Evolutionary conservation across 2,113 vertebrate genomes (phyloP).

Genomic region (Pithys albifrons): DNA sequence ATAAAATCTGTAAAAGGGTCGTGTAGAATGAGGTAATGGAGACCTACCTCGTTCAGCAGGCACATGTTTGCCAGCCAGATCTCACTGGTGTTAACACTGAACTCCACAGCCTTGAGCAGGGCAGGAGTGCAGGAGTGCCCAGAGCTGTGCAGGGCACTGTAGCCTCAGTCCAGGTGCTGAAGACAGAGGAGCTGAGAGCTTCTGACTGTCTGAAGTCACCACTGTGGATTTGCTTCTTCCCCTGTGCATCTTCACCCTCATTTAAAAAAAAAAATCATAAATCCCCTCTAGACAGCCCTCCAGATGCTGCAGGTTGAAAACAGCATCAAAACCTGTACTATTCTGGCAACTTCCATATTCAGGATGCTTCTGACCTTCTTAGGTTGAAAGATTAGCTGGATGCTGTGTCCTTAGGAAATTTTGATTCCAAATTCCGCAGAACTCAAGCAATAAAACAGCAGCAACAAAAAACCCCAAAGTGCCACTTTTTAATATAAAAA

Average conservation of each 20-base stretch:
- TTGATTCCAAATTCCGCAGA: background rate
- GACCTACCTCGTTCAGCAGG: conserved; percentile 42
- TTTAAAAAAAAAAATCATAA: background rate
- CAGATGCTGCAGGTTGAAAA: background rate
- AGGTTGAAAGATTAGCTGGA: background rate
- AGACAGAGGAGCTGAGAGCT: background rate
- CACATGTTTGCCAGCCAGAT: conserved; percentile 22
- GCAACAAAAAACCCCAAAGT: background rate
- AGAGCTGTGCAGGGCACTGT: background rate
- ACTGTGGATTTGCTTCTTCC: background rate
- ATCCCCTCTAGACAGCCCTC: background rate
- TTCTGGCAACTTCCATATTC: background rate
- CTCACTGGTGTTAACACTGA: background rate
- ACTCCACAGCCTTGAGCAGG: background rate
- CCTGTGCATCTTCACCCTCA: background rate
- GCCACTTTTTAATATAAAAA: background rate
- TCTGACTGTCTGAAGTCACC: background rate
- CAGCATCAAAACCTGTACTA: background rate
- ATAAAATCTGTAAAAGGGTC: conserved; percentile 27
- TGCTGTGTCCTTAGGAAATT: background rate
- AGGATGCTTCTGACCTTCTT: background rate
- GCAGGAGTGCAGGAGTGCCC: background rate
- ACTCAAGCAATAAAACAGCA: background rate
- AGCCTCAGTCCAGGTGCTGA: background rate
- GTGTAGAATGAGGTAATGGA: conserved; percentile 49